Percentiles rank a stretch among this genome's conserved stretches.
Evolutionary conservation across 2,888 invertebrate species (phyloP).

Genomic region (Gnatocerus cornutus): DNA sequence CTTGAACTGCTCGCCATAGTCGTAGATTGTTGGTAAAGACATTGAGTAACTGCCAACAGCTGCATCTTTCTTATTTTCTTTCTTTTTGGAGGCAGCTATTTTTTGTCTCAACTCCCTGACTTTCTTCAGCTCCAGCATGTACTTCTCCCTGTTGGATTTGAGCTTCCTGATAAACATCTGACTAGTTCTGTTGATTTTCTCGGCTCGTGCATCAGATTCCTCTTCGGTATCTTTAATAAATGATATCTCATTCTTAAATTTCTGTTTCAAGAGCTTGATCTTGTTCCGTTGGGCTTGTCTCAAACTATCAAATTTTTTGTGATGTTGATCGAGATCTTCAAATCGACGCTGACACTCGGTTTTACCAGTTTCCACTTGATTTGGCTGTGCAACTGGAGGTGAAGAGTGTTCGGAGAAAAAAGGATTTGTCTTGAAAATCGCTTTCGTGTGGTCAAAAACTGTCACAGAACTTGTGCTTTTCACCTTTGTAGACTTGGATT

Average conservation of each 20-base stretch:
- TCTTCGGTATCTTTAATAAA: constrained; percentile 57
- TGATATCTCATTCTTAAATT: constrained; percentile 58
- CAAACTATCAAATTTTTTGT: constrained; percentile 51
- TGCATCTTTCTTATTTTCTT: constrained; percentile 58
- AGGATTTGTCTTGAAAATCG: background rate
- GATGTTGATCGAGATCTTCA: constrained; percentile 55
- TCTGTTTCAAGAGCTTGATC: constrained; percentile 59
- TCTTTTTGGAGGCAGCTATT: constrained; percentile 46
- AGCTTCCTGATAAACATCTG: constrained; percentile 60
- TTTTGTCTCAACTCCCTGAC: constrained; percentile 58
- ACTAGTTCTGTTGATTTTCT: constrained; percentile 57
- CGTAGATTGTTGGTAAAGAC: constrained; percentile 55
- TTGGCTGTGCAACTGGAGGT: background rate
- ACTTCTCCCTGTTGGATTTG: constrained; percentile 58
- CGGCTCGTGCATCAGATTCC: constrained; percentile 52
- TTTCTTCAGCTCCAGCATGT: constrained; percentile 56
- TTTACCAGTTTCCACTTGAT: constrained; percentile 56
- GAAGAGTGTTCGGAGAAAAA: background rate
- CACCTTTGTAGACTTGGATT: background rate
- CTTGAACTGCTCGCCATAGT: constrained; percentile 58
- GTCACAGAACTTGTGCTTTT: constrained; percentile 6
- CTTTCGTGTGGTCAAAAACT: constrained; percentile 4
- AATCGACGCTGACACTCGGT: constrained; percentile 61
- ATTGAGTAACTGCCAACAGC: constrained; percentile 61
- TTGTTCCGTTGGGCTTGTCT: constrained; percentile 57